These are phyloP conservation scores for Ceuthmochares aereus DNA, from an alignment of 2,113 vertebrate genomes.

Conservation along the genomic window DNA sequence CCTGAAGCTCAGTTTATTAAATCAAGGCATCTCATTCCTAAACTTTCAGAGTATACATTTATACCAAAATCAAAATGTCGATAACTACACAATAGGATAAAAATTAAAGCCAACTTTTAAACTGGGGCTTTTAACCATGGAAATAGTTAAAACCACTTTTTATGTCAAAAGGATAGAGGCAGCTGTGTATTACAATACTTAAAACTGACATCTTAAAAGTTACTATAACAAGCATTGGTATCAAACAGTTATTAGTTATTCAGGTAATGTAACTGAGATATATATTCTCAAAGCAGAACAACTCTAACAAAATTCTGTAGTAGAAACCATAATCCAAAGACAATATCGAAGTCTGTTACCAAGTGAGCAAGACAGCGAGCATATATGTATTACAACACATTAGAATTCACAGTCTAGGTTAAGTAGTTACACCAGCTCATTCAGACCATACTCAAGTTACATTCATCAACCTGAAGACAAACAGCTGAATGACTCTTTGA, in stretches of 20 bases:
- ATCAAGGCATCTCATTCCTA: neutral
- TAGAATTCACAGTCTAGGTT: neutral
- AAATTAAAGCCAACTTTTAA: neutral
- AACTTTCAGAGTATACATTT: neutral
- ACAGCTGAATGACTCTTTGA: neutral
- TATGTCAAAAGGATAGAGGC: neutral
- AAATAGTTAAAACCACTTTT: neutral
- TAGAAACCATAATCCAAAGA: neutral
- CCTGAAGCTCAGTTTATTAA: neutral
- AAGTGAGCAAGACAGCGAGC: neutral
- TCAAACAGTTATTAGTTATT: neutral
- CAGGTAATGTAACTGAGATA: neutral
- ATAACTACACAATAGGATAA: neutral
- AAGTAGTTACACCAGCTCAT: neutral
- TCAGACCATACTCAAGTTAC: neutral
- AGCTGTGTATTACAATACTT: neutral
- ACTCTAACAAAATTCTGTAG: neutral
- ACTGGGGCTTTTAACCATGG: rapidly evolving
- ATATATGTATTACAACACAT: neutral
- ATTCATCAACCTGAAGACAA: neutral
- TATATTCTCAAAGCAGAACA: neutral
- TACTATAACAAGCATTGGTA: neutral
- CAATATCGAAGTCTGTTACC: neutral
- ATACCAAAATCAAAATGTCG: neutral
- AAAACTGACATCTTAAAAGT: neutral